phyloP scores from a whole-genome alignment of 1,140 invertebrate genomes.

The Zophobas atratus region DNA sequence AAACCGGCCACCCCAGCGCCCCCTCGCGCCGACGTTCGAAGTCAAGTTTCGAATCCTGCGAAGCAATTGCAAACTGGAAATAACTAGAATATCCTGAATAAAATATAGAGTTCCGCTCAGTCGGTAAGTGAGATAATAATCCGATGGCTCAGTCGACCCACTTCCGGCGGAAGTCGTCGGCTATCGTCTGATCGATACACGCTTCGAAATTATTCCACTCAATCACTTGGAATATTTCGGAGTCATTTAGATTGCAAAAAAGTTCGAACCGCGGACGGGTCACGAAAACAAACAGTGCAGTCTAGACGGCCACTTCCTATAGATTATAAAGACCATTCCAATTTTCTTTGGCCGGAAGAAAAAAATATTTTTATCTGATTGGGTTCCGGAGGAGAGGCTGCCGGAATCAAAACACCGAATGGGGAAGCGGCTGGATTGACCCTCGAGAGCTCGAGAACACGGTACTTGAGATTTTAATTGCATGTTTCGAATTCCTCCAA shows the following conservation, averaged over 20 bases:
- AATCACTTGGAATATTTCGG: conserved; percentile 47
- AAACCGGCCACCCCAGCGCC: conserved; percentile 11
- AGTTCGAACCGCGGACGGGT: conserved; percentile 10
- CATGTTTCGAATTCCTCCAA: too few relatives aligned
- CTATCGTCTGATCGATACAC: conserved; percentile 52
- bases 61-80: conserved; percentile 58
- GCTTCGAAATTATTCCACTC: conserved; percentile 45
- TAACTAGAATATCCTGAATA: conserved; percentile 62
- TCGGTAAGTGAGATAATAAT: conserved; percentile 58
- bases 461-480: too few relatives aligned
- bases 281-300: conserved; percentile 10
- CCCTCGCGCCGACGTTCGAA: conserved; percentile 38
- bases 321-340: conserved; percentile 2
- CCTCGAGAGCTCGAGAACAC: too few relatives aligned
- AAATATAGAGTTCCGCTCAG: conserved; percentile 58
- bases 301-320: conserved; percentile 35
- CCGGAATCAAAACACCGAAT: neutral
- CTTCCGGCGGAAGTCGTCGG: conserved; percentile 52
- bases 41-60: conserved; percentile 51
- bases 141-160: conserved; percentile 55
- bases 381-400: neutral
- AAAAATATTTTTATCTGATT: conserved; percentile 22
- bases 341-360: neutral
- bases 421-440: neutral
- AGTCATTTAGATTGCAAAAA: conserved; percentile 44